A percentile compares a stretch with the other conserved stretches of the same genome.
phyloP scores from a whole-genome alignment of 2,797 vertebrate genomes.

The Lithobates pipiens region DNA sequence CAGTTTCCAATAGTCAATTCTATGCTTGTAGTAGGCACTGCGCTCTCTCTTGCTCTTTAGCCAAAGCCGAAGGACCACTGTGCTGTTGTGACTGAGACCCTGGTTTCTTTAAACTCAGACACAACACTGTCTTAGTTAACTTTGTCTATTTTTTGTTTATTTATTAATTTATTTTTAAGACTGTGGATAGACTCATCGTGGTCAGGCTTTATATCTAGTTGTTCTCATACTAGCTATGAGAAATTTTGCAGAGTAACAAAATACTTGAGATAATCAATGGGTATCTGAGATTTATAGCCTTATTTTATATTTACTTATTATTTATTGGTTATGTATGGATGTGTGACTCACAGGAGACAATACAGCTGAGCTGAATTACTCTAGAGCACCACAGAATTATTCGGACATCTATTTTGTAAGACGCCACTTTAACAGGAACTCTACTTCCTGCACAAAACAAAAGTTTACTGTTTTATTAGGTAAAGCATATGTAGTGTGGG shows the following conservation, averaged over 20 bases:
- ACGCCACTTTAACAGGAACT: background rate
- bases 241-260: constrained; percentile 4
- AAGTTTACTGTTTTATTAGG: constrained; percentile 5
- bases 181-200: constrained; percentile 15
- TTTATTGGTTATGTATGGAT: constrained; percentile 36
- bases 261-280: constrained; percentile 29
- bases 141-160: constrained; percentile 15
- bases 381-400: background rate
- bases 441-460: background rate
- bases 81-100: constrained; percentile 58
- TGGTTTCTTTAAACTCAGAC: constrained; percentile 35
- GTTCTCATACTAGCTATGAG: constrained; percentile 9
- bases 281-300: constrained; percentile 47
- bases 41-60: constrained; percentile 55
- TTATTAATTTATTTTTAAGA: background rate
- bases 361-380: constrained; percentile 25
- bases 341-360: constrained; percentile 8
- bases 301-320: constrained; percentile 46
- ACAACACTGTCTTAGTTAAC: constrained; percentile 47
- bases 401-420: background rate
- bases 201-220: constrained; percentile 25
- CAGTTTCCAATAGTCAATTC: constrained; percentile 8
- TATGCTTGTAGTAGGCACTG: constrained; percentile 40
- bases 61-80: constrained; percentile 62
- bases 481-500: background rate